A percentile compares a stretch with the other conserved stretches of the same genome.
Evolutionary conservation across 2,797 vertebrate genomes (phyloP).

Genomic region (Poecilia gillii): DNA sequence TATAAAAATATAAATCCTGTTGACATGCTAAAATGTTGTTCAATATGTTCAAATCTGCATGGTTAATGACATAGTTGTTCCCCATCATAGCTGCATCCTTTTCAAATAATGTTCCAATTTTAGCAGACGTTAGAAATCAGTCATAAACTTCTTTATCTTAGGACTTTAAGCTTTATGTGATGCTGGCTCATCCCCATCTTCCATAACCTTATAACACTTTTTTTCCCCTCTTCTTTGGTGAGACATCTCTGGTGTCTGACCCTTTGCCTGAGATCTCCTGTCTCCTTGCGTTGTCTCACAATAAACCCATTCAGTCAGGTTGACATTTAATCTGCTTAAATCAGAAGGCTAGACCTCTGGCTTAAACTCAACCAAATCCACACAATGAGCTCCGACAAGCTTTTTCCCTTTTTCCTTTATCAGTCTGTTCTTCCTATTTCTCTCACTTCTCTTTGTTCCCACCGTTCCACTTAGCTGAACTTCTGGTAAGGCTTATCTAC

Average conservation of each 20-base stretch:
- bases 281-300: conserved; percentile 45
- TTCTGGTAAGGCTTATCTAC: conserved; percentile 19
- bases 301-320: conserved; percentile 41
- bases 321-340: conserved; percentile 72
- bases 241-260: conserved; percentile 32
- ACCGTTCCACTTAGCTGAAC: conserved; percentile 37
- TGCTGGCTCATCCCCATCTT: conserved; percentile 43
- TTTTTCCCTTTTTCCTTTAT: conserved; percentile 33
- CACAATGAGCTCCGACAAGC: conserved; percentile 63
- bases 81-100: not conserved
- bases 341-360: conserved; percentile 45
- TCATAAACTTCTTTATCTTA: conserved; percentile 58
- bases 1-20: not conserved
- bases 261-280: conserved; percentile 36
- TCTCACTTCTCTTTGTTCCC: conserved; percentile 20
- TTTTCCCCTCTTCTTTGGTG: conserved; percentile 3
- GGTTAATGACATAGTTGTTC: conserved; percentile 25
- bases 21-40: conserved; percentile 4
- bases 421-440: conserved; percentile 13
- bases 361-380: conserved; percentile 61
- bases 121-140: conserved; percentile 48
- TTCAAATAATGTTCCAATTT: conserved; percentile 26
- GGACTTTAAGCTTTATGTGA: conserved; percentile 33
- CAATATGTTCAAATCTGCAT: conserved; percentile 2
- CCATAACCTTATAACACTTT: conserved; percentile 35